Conservation (phyloP, 2,113 vertebrate genomes). For the Mystacornis crossleyi region DNA sequence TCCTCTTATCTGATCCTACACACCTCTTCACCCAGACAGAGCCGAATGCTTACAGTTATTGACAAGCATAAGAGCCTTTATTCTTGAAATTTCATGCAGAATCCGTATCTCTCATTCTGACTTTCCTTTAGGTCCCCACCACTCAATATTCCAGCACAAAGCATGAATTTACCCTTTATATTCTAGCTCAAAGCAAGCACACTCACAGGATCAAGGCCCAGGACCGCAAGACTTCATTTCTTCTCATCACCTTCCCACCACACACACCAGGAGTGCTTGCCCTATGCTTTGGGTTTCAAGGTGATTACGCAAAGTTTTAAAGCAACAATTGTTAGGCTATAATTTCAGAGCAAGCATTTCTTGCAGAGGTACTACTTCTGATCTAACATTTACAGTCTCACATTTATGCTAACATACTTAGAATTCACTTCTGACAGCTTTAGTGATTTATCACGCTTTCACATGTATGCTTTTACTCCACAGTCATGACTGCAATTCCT, state of each 20-base stretch:
- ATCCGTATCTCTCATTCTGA: background rate
- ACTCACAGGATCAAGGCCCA: background rate
- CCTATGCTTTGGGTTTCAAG: background rate
- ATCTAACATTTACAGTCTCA: background rate
- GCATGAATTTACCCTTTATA: background rate
- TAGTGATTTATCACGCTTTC: background rate
- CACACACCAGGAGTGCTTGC: background rate
- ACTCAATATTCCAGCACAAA: background rate
- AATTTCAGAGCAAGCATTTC: background rate
- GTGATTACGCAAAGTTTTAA: background rate
- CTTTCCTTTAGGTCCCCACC: background rate
- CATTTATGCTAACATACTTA: background rate
- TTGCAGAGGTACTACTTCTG: background rate
- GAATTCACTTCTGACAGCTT: background rate
- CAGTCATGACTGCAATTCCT: background rate
- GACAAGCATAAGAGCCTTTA: rapidly evolving
- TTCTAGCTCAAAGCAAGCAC: background rate
- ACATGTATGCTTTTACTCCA: background rate
- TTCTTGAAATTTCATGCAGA: background rate
- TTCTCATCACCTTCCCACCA: background rate
- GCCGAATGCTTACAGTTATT: background rate
- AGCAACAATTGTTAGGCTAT: background rate
- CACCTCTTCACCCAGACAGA: background rate
- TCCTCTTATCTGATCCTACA: background rate
- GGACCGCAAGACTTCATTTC: background rate